Evolutionary conservation across 1,140 invertebrate genomes (phyloP), one percentile per base, ranked within the genome.

Genomic region (Heliconius himera): DNA sequence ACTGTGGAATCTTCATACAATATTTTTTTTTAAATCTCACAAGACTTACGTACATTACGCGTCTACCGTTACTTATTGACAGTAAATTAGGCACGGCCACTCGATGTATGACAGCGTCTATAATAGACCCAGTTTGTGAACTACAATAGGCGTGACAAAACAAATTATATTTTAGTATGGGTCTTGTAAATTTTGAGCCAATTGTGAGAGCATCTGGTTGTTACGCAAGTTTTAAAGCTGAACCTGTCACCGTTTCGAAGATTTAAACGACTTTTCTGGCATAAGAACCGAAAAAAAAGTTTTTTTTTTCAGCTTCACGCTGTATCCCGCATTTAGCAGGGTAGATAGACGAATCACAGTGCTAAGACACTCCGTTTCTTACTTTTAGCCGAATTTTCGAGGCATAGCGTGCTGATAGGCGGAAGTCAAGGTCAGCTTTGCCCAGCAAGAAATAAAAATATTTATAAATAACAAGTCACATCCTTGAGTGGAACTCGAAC

Each of bases 31-130:
- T 26, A 26, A 56, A 22, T 29, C 60, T 4, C 3, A 29, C 60
- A 66, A 66, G 4, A 66, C 13, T 29, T 66, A 29, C 60, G 13
- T 66, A 29, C 60, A 22, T 66, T 66, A 29, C 26, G 60, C 0
- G 60, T 66, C 11, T 66, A 66, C 60, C 60, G 60, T 66, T 66
- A 66, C 11, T 0, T 29, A 66, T 29, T 66, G 60, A 66, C 60
- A 66, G 26, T 66, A 66, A 66, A 66, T 66, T 66, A 66, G 20
- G 54, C 54, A 60, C 20, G 54, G n/a, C 54, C n/a, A 8, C 54
- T 11, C n/a, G n/a, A 60, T 29, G 60, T 29, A 66, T 26, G 60
- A 29, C 60, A 29, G 60, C 4, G 22, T 29, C 26, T 5, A 6
- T 26, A 66, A 66, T 29, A 66, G 26, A 66, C 11, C 11, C 1